These are phyloP conservation scores for Bombus balteatus DNA, from an alignment of 1,140 invertebrate species.

Conservation along the genomic window DNA sequence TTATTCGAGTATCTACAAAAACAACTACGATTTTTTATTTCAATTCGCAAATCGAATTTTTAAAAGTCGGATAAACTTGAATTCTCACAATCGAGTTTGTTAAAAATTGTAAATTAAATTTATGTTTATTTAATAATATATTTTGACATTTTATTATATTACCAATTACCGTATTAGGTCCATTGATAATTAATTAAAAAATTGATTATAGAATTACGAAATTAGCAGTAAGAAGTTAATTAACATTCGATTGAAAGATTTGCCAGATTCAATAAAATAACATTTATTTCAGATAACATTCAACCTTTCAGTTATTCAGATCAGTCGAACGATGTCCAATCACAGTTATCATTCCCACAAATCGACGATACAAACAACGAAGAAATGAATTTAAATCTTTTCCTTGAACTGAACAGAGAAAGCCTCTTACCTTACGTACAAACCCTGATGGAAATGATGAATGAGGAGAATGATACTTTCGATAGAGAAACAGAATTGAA, in stretches of 20 bases:
- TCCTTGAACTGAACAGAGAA: neutral
- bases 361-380: neutral
- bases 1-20: too few species aligned
- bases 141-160: too few species aligned
- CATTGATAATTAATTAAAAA: neutral
- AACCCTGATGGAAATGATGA: neutral
- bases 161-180: neutral
- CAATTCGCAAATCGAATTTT: too few species aligned
- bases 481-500: neutral
- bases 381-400: neutral
- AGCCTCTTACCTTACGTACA: constrained; percentile 16
- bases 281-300: neutral
- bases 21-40: too few species aligned
- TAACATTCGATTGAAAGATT: neutral
- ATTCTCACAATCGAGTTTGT: too few species aligned
- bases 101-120: too few species aligned
- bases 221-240: too few species aligned
- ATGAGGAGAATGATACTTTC: neutral
- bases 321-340: neutral
- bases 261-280: neutral
- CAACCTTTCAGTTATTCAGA: neutral
- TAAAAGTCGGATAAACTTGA: too few species aligned
- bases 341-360: neutral
- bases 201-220: neutral
- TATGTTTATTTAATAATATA: too few species aligned